phyloP scores from a whole-genome alignment of 2,888 invertebrate species.

The Acrobasis consociella region DNA sequence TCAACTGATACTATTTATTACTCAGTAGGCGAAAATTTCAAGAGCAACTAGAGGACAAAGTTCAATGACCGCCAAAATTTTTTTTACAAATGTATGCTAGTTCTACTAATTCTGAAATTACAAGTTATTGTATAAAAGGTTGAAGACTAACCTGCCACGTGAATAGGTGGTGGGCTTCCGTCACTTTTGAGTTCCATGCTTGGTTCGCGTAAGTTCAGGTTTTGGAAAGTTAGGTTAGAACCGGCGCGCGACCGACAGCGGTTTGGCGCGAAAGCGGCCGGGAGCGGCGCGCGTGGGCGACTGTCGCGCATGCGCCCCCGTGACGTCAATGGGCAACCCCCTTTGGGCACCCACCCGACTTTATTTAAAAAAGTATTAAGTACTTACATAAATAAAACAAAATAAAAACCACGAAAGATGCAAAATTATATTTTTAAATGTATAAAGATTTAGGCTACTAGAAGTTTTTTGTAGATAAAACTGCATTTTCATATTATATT shows the following conservation, averaged over 20 bases:
- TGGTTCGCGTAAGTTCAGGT: conserved; percentile 30
- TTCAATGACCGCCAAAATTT: conserved; percentile 45
- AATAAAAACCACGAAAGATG: too few species aligned
- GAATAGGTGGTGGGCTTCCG: conserved; percentile 43
- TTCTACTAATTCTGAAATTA: not conserved
- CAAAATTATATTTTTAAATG: too few species aligned
- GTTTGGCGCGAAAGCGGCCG: conserved; percentile 73
- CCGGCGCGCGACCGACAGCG: conserved; percentile 61
- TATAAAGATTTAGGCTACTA: too few species aligned
- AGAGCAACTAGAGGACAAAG: conserved; percentile 43
- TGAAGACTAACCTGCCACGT: conserved; percentile 60
- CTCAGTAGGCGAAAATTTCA: conserved; percentile 25
- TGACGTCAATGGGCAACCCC: conserved; percentile 65
- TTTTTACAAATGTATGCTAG: not conserved
- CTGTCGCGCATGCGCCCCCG: conserved; percentile 66
- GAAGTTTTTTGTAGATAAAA: too few species aligned
- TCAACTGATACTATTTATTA: conserved; percentile 14
- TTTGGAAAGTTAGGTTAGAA: conserved; percentile 61
- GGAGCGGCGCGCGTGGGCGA: conserved; percentile 55
- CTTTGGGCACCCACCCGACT: conserved; percentile 45
- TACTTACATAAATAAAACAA: too few species aligned
- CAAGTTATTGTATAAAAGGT: conserved; percentile 26
- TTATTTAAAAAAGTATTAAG: not conserved
- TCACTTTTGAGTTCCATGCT: conserved; percentile 58
- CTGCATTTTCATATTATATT: too few species aligned